A percentile compares a stretch with the other conserved stretches of the same genome.
phyloP scores from a whole-genome alignment of 2,797 vertebrate genomes.

The Sebastes kiyomatsui region DNA sequence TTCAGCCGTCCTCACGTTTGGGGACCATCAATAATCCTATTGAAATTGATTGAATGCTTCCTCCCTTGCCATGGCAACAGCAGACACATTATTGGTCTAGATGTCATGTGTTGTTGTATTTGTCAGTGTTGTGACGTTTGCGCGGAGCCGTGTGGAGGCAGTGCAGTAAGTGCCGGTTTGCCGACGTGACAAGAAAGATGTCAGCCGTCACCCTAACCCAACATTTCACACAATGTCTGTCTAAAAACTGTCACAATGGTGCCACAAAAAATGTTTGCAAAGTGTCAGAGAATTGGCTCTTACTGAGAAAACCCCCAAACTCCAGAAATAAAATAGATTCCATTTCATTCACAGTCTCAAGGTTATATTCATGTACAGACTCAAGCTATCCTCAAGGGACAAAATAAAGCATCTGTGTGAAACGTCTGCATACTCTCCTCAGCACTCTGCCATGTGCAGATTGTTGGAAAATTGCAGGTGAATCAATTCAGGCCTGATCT shows the following conservation, averaged over 20 bases:
- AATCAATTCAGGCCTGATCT: constrained; percentile 75
- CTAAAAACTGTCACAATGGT: constrained; percentile 38
- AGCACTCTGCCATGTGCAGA: constrained; percentile 41
- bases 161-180: constrained; percentile 21
- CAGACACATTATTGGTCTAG: constrained; percentile 21
- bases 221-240: constrained; percentile 42
- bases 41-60: constrained; percentile 40
- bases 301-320: neutral
- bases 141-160: constrained; percentile 10
- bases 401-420: constrained; percentile 12
- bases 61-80: neutral
- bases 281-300: constrained; percentile 1
- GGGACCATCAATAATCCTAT: constrained; percentile 22
- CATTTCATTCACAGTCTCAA: neutral
- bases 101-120: constrained; percentile 45
- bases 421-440: constrained; percentile 6
- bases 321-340: neutral
- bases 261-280: constrained; percentile 25
- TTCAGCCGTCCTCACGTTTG: constrained; percentile 16
- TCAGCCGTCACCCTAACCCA: constrained; percentile 42
- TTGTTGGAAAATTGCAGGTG: constrained; percentile 67
- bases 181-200: constrained; percentile 45
- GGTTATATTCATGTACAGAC: neutral
- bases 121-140: constrained; percentile 49
- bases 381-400: neutral